Percentiles rank a stretch among this genome's conserved stretches.
These are phyloP conservation scores for Pampus argenteus DNA, from an alignment of 2,797 vertebrate species.

Conservation along the genomic window DNA sequence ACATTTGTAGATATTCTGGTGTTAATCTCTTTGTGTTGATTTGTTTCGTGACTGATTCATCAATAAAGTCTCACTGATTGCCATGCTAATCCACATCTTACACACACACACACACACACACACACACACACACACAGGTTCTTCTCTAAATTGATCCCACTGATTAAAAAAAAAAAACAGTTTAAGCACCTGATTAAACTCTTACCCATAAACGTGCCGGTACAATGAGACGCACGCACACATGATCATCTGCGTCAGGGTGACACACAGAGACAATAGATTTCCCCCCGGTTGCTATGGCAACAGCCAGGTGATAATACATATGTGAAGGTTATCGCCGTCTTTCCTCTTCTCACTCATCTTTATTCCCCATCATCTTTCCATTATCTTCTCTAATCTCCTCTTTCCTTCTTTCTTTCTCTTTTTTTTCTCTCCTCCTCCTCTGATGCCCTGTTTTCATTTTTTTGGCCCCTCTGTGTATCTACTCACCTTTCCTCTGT, in stretches of 20 bases:
- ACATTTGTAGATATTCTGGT: constrained; percentile 13
- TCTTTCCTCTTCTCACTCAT: background rate
- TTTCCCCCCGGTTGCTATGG: constrained; percentile 44
- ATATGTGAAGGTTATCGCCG: constrained; percentile 18
- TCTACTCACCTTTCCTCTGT: background rate
- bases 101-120: background rate
- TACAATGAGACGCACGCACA: background rate
- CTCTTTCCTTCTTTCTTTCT: background rate
- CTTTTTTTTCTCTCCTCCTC: background rate
- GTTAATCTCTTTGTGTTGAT: constrained; percentile 47
- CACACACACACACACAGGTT: constrained; percentile 7
- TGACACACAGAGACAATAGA: constrained; percentile 21
- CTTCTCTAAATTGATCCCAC: constrained; percentile 10
- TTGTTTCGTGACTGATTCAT: constrained; percentile 39
- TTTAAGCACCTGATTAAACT: constrained; percentile 46
- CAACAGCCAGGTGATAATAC: constrained; percentile 43
- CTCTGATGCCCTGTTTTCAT: background rate
- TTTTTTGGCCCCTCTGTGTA: background rate
- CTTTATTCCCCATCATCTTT: constrained; percentile 28
- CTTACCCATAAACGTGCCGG: background rate
- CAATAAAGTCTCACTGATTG: constrained; percentile 42
- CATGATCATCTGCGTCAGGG: constrained; percentile 16
- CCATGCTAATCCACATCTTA: constrained; percentile 6
- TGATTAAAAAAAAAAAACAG: constrained; percentile 34
- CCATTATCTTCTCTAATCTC: constrained; percentile 9